These are phyloP conservation scores for Biston stratarius DNA, from an alignment of 2,888 invertebrate species.

Conservation along the genomic window DNA sequence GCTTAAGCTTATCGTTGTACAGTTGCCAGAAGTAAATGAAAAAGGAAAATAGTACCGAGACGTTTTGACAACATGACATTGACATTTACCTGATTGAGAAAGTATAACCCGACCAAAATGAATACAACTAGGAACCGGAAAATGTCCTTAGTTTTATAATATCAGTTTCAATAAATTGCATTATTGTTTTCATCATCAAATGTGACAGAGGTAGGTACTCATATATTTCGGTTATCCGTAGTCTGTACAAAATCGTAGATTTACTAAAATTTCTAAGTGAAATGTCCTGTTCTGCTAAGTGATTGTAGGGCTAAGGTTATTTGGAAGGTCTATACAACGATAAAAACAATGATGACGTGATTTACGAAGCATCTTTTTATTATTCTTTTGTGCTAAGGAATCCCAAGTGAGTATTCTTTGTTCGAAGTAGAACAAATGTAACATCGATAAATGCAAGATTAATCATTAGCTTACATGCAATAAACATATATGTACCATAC, in stretches of 20 bases:
- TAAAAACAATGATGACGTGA: conserved; percentile 28
- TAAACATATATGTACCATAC: conserved; percentile 14
- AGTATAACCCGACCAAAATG: conserved; percentile 18
- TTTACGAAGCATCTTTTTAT: conserved; percentile 12
- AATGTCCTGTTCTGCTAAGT: neutral
- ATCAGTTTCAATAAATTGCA: conserved; percentile 4
- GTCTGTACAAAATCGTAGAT: neutral
- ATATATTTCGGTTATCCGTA: too few species aligned
- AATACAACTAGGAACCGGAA: neutral
- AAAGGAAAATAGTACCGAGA: too few species aligned
- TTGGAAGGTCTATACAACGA: conserved; percentile 4
- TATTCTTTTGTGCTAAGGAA: neutral
- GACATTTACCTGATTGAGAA: conserved; percentile 5
- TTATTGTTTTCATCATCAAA: conserved; percentile 10
- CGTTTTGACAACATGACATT: conserved; percentile 11
- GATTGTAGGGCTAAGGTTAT: conserved; percentile 3
- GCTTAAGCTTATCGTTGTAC: too few species aligned
- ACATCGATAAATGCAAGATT: conserved; percentile 15
- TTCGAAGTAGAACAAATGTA: conserved; percentile 22
- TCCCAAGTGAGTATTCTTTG: conserved; percentile 33
- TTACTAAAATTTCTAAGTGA: neutral
- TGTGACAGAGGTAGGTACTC: neutral
- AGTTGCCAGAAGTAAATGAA: neutral
- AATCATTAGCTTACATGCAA: conserved; percentile 31
- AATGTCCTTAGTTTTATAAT: neutral